Percentiles rank a stretch among this genome's conserved stretches.
Evolutionary conservation across 1,140 invertebrate genomes (phyloP).

Genomic region (Gryon sp.): DNA sequence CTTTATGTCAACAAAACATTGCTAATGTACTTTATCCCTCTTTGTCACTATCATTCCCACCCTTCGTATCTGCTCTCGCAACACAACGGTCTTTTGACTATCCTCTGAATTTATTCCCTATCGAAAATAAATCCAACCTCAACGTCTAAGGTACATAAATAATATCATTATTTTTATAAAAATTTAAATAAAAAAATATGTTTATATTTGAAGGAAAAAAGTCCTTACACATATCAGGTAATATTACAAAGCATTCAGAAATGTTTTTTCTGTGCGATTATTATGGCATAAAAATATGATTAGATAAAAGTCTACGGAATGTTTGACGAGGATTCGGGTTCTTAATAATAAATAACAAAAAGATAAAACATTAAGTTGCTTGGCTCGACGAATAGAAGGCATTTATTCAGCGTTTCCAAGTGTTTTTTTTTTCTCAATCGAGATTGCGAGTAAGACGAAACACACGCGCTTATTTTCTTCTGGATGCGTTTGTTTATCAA

Average conservation of each 20-base stretch:
- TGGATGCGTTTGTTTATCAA: slow-evolving; percentile 63
- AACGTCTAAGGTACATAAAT: no score
- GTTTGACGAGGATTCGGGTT: slow-evolving; percentile 1
- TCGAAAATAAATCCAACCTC: no score
- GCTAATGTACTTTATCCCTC: slow-evolving; percentile 66
- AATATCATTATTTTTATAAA: no score
- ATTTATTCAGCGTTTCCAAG: slow-evolving; percentile 9
- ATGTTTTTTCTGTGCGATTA: no score
- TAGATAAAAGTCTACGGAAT: not conserved
- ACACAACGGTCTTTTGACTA: slow-evolving; percentile 1
- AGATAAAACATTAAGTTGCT: slow-evolving; percentile 8
- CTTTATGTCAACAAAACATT: slow-evolving; percentile 75
- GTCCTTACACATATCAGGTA: no score
- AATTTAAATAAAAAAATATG: no score
- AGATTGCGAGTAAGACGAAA: slow-evolving; percentile 63
- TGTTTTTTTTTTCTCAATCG: slow-evolving; percentile 25
- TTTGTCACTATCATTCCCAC: slow-evolving; percentile 1
- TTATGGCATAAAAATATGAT: no score
- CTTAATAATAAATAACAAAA: slow-evolving; percentile 20
- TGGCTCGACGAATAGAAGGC: slow-evolving; percentile 4
- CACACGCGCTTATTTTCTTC: slow-evolving; percentile 25
- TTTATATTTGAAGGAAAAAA: no score
- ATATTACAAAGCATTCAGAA: no score
- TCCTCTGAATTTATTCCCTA: not conserved
- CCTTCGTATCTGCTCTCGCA: no score